phyloP scores from a whole-genome alignment of 2,113 vertebrate genomes.

The Paedocypris sp. region DNA sequence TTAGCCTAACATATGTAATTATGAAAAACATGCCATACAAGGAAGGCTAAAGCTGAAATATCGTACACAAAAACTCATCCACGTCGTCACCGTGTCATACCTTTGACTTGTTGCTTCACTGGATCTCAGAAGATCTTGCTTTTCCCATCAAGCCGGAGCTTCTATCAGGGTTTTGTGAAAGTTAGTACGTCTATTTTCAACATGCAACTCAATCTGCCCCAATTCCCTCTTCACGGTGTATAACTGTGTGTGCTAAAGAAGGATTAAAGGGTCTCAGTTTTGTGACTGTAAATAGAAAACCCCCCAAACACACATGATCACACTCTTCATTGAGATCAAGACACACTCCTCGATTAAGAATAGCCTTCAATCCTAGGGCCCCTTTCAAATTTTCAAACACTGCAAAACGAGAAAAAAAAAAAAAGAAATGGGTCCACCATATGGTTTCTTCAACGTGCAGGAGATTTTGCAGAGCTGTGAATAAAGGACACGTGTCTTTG shows the following conservation, averaged over 20 bases:
- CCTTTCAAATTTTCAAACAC: too few relatives aligned
- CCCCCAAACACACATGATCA: conserved; percentile 19
- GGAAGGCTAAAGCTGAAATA: not conserved
- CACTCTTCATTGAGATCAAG: conserved; percentile 23
- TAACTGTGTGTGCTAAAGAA: conserved; percentile 20
- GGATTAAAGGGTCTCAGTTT: conserved; percentile 55
- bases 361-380: too few relatives aligned
- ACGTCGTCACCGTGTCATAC: not conserved
- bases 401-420: too few relatives aligned
- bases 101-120: not conserved
- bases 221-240: conserved; percentile 35
- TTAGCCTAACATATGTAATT: too few relatives aligned
- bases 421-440: too few relatives aligned
- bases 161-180: conserved; percentile 41
- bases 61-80: not conserved
- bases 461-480: too few relatives aligned
- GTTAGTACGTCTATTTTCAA: conserved; percentile 61
- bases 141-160: conserved; percentile 43
- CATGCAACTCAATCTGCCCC: conserved; percentile 58
- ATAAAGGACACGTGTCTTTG: too few relatives aligned
- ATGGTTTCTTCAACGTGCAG: too few relatives aligned
- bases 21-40: not conserved
- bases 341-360: conserved; percentile 33
- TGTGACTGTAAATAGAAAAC: conserved; percentile 57
- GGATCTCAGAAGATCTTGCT: not conserved